These are phyloP conservation scores for Furcifer pardalis DNA, from an alignment of 2,797 vertebrate species.

Conservation along the genomic window DNA sequence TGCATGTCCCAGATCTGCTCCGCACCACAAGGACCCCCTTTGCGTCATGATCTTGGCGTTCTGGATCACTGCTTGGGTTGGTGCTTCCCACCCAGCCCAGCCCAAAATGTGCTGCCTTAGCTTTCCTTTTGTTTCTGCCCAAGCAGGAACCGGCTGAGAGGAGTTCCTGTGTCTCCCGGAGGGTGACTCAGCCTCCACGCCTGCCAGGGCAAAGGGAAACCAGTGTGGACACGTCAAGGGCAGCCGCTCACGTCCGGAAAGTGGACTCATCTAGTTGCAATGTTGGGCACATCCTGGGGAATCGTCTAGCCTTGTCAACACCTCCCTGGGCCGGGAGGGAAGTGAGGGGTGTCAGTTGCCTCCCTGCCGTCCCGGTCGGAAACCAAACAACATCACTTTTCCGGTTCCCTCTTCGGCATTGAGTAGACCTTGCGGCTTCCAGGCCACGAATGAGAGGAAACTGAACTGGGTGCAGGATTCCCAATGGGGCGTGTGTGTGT, in stretches of 20 bases:
- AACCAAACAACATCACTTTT: background rate
- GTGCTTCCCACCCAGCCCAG: background rate
- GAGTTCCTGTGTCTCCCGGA: background rate
- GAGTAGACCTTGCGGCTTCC: background rate
- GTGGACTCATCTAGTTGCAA: constrained; percentile 19
- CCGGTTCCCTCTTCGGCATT: background rate
- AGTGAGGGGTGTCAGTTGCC: background rate
- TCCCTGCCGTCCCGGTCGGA: background rate
- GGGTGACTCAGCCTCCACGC: constrained; percentile 26
- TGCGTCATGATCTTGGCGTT: background rate
- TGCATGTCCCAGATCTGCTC: too few relatives aligned
- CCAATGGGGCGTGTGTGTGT: too few relatives aligned
- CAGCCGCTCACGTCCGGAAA: background rate
- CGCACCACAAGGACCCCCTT: background rate
- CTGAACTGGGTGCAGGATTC: too few relatives aligned
- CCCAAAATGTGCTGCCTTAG: background rate
- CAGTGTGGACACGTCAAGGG: background rate
- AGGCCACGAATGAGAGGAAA: background rate
- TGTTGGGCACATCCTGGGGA: background rate
- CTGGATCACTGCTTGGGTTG: background rate
- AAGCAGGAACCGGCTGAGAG: background rate
- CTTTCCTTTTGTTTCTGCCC: background rate
- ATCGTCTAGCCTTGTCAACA: background rate
- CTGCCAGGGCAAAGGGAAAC: background rate
- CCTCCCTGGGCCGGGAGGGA: background rate